Evolutionary conservation across 2,888 invertebrate species (phyloP).

Genomic region (Stratiomys singularior): DNA sequence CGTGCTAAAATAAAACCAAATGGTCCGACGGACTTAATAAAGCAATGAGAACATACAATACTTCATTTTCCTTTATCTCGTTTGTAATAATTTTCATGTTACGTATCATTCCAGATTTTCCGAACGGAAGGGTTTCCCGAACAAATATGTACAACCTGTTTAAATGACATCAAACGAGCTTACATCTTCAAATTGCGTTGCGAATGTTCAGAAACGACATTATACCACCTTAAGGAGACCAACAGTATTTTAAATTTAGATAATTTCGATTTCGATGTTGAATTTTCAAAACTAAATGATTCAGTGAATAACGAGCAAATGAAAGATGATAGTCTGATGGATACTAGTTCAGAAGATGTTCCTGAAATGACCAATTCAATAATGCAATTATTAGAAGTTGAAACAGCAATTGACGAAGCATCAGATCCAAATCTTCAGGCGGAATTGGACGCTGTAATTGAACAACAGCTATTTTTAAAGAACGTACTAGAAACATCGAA

Average conservation of each 20-base stretch:
- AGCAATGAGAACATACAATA: no score
- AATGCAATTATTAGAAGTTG: conserved; percentile 22
- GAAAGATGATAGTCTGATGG: neutral
- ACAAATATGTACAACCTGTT: conserved; percentile 28
- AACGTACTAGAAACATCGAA: neutral
- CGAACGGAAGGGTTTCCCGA: conserved; percentile 37
- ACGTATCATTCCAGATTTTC: neutral
- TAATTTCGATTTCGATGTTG: conserved; percentile 14
- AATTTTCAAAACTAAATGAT: neutral
- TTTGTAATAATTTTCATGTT: no score
- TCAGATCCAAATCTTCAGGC: neutral
- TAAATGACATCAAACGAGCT: conserved; percentile 25
- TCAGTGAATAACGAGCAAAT: neutral
- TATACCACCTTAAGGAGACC: conserved; percentile 15
- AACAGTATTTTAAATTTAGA: conserved; percentile 27
- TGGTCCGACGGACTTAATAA: no score
- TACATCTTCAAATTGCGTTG: conserved; percentile 38
- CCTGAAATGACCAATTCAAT: conserved; percentile 2
- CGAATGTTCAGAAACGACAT: conserved; percentile 25
- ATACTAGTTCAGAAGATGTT: neutral
- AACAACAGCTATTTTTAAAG: neutral
- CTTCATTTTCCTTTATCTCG: no score
- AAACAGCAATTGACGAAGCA: neutral
- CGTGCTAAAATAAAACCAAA: no score
- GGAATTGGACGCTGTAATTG: conserved; percentile 7